Conservation (phyloP, 2,888 invertebrate species). For the Drosophila affinis region DNA sequence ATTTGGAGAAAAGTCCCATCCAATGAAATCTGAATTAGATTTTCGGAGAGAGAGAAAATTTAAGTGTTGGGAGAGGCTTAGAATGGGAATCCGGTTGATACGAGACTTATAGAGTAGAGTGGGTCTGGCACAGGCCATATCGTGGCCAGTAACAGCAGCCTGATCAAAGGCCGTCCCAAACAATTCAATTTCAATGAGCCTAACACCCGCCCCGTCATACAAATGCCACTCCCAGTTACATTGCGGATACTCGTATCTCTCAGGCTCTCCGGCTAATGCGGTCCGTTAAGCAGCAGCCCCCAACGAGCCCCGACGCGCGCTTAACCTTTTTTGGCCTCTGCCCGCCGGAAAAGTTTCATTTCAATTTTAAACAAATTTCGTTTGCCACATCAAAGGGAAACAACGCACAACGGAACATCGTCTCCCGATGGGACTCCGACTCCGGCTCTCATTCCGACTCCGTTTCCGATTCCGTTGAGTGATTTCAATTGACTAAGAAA, state of each 20-base stretch:
- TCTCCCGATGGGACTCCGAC: too few species aligned
- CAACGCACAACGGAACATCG: conserved; percentile 51
- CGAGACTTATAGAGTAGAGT: too few species aligned
- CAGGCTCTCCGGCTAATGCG: conserved; percentile 39
- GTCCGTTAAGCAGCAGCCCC: conserved; percentile 56
- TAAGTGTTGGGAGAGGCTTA: neutral
- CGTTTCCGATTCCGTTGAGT: conserved; percentile 51
- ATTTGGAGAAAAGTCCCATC: conserved; percentile 38
- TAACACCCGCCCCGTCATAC: too few species aligned
- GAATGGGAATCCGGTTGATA: too few species aligned
- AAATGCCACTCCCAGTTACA: conserved; percentile 3
- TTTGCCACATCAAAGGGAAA: conserved; percentile 73
- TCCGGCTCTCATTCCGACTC: too few species aligned
- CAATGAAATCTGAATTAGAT: conserved; percentile 20
- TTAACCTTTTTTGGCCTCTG: conserved; percentile 61
- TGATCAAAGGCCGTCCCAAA: too few species aligned
- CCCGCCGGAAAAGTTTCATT: conserved; percentile 64
- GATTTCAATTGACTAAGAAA: conserved; percentile 79
- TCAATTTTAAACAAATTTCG: conserved; percentile 62
- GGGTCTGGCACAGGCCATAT: too few species aligned
- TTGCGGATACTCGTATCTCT: conserved; percentile 24
- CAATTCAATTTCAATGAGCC: too few species aligned
- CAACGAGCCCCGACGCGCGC: conserved; percentile 42
- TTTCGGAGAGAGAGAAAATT: neutral
- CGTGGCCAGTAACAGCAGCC: too few species aligned